Evolutionary conservation across 1,140 invertebrate species (phyloP), one percentile per base, ranked within the genome.

Genomic region (Heliconius eleuchia): DNA sequence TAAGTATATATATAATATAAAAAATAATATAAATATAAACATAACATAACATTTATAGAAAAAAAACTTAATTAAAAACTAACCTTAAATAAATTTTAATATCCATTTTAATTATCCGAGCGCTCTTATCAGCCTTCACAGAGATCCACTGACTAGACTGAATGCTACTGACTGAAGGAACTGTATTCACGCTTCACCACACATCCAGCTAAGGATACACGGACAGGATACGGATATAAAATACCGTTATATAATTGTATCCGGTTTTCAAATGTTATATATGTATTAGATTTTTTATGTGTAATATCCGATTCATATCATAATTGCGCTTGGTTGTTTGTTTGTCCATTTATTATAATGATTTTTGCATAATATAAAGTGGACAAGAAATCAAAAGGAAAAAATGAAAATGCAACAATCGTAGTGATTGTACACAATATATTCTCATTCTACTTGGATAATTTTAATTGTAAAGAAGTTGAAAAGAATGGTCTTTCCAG

Each of bases 211-310:
- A 30, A 66, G 60, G 60, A 66, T 66, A 66, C 23, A n/a, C 60
- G 1, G 23, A 66, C 60, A 66, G 60, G 60, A 66, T 66, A 66
- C 50, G 60, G 60, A 66, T 66, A 66, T 66, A 23, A 30, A 66
- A 27, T 27, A 16, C 60, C 60, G 60, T 66, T 66, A 66, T 66
- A 66, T 66, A 66, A 66, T 66, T 66, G 23, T 27, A 66, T 66
- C 60, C 60, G 60, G 60, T 66, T 66, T 66, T 66, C 60, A 66
- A 66, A 66, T 66, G 23, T 66, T 66, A 66, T 66, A 66, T 30
- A 66, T 66, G 60, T 66, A 66, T 66, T 66, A 66, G 11, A 66
- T 66, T 66, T 66, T 30, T 66, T 66, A 30, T 30, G 60, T 8
- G 60, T 66, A 66, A 66, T 66, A 66, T 66, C 60, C 60, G 8